Evolutionary conservation across 1,140 invertebrate species (phyloP), one percentile per base, ranked within the genome.

Genomic region (Drosophila kurseongensis): DNA sequence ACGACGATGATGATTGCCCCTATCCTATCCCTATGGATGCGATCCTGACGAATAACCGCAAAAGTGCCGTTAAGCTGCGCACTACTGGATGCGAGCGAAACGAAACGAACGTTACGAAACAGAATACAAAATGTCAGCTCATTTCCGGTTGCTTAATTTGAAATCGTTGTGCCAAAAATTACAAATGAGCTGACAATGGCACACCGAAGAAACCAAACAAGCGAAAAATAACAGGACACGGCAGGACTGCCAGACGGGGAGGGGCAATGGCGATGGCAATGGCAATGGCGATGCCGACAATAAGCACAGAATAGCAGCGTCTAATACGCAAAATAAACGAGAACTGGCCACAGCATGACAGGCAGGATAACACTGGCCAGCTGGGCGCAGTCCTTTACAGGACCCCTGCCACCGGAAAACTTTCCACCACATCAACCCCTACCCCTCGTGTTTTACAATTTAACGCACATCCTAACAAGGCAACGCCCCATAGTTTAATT

Each of bases 311-410:
- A 86, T 88, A 83, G 79, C 84, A 80, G 80, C 80, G 80, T 80
- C 84, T 89, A 89, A 89, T 89, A 84, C 84, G 84, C 84, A 89
- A 89, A 89, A 89, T 89, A 89, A 89, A 89, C 84, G 84, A 88
- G 68, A 75, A 52, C 77, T 74, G 80, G 77, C 84, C 80, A 80
- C 84, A 89, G 84, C 68, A 71, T 89, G 84, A 80, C 84, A 78
- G 67, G 55, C 67, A 55, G 81, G 62, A 73, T 48, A 66, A 78
- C 74, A 75, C 77, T 54, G 38, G 67, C 69, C 75, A 84, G 76
- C 60, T 83, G 75, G 78, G 68, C 55, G 65, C 66, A 71, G 67
- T 79, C 61, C 60, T 55, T 54, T 66, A 16, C 32, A 45, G 41
- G 57, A 41, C 55, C 41, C 48, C 41, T 27, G 18, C 32, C 38